These are phyloP conservation scores for Pangasianodon gigas DNA, from an alignment of 2,113 vertebrate genomes.

Conservation along the genomic window DNA sequence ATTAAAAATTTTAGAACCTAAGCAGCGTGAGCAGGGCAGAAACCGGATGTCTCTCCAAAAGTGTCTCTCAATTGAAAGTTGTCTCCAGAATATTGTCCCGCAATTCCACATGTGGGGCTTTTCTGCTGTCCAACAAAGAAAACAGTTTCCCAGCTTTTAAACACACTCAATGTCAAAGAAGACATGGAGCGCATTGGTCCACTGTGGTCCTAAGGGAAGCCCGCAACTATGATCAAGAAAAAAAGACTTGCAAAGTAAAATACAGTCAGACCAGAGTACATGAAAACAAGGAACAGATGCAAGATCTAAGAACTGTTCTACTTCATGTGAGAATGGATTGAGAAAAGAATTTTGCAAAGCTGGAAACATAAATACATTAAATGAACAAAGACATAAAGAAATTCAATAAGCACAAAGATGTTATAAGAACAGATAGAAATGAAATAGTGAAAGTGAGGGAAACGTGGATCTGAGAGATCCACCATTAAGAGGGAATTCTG, in stretches of 20 bases:
- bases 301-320: background rate
- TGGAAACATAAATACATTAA: conserved; percentile 5
- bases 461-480: background rate
- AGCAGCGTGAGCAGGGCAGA: conserved; percentile 41
- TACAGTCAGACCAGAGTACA: background rate
- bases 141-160: conserved; percentile 28
- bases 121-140: conserved; percentile 4
- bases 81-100: conserved; percentile 15
- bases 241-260: conserved; percentile 2
- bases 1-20: conserved; percentile 42
- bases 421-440: background rate
- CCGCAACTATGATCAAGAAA: conserved; percentile 22
- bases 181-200: background rate
- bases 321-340: background rate
- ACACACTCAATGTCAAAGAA: conserved; percentile 13
- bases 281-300: conserved; percentile 7
- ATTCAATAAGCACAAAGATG: background rate
- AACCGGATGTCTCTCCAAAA: background rate
- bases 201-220: conserved; percentile 34
- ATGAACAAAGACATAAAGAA: conserved; percentile 10
- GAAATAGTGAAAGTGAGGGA: background rate
- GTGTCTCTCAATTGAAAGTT: conserved; percentile 8
- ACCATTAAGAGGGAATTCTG: background rate
- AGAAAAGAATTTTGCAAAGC: background rate
- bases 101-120: background rate